These are phyloP conservation scores for Nesidiocoris tenuis DNA, from an alignment of 2,888 invertebrate genomes.

Conservation along the genomic window DNA sequence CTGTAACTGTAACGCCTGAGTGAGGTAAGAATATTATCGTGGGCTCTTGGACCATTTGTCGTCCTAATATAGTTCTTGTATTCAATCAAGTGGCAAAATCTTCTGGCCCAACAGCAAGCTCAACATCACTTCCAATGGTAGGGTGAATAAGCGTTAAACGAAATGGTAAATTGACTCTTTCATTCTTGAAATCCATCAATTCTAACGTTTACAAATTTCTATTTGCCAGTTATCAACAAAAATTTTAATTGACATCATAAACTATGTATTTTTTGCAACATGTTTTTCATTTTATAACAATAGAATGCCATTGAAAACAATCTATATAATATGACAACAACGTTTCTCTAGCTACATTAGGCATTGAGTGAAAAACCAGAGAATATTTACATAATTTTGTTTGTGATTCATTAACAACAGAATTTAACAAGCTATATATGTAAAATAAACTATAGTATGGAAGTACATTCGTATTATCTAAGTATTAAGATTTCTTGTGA, in stretches of 20 bases:
- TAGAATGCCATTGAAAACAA: constrained; percentile 6
- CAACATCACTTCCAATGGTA: too few species aligned
- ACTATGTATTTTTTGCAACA: constrained; percentile 25
- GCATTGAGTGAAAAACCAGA: constrained; percentile 27
- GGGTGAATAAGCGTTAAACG: not conserved
- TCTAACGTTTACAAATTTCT: constrained; percentile 3
- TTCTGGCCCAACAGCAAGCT: too few species aligned
- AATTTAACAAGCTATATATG: constrained; percentile 20
- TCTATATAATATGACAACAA: constrained; percentile 1
- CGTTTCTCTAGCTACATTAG: constrained; percentile 20
- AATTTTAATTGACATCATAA: constrained; percentile 30
- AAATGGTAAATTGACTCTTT: constrained; percentile 20
- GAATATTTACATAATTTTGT: constrained; percentile 13
- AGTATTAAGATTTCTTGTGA: constrained; percentile 3
- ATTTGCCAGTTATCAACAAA: constrained; percentile 7
- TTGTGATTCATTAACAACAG: constrained; percentile 24
- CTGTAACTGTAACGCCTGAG: too few species aligned
- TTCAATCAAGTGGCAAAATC: too few species aligned
- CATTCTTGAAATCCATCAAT: not conserved
- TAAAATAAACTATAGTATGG: constrained; percentile 21
- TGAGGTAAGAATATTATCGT: too few species aligned
- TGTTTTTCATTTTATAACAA: constrained; percentile 14
- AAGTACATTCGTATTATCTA: constrained; percentile 17
- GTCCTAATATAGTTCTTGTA: too few species aligned
- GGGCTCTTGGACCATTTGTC: too few species aligned